Evolutionary conservation across 2,113 vertebrate genomes (phyloP), one percentile per base, ranked within the genome.

Genomic region (Chloropsis hardwickii): DNA sequence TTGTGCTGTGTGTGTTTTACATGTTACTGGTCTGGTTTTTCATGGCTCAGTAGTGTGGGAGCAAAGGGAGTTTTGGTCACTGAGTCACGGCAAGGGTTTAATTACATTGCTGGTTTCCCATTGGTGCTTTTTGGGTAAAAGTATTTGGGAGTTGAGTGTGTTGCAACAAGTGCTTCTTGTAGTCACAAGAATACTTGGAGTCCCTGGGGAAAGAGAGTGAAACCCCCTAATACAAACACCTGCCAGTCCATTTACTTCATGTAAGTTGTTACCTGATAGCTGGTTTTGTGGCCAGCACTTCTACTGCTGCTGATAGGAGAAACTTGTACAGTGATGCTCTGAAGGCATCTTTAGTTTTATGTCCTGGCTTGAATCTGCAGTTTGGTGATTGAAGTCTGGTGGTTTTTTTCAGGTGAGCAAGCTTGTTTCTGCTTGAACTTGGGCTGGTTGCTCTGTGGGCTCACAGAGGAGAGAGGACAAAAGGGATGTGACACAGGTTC

Each of bases 381-480:
- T 65, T 42, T 54, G 47, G 12, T 88, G 65, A 40, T 33, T 84
- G 33, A 56, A 24, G 54, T 45, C 29, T 28, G 19, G 18, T 71
- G 22, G 0, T 1, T 88, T 54, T 81, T 79, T 54, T 40, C 23
- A 20, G 5, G 6, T 45, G 27, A 10, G 23, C 50, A 51, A 91
- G 27, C 39, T 70, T 77, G 70, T 88, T 60, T 71, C 56, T 80
- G 28, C 8, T 45, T 60, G 90, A 58, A 18, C 9, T 66, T 53
- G 58, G 33, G n/a, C 50, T 83, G 37, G n/a, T 53, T 88, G 44
- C n/a, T 37, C 33, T 27, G 10, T n/a, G 57, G 67, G n/a, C 17
- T 80, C 0, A 0, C 25, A 39, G 88, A n/a, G 61, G 9, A 50
- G 33, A 2, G 11, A 25, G 65, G n/a, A n/a, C n/a, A n/a, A n/a